A percentile compares a stretch with the other conserved stretches of the same genome.
phyloP scores from a whole-genome alignment of 2,113 vertebrate genomes.

The Xiphophorus couchianus region DNA sequence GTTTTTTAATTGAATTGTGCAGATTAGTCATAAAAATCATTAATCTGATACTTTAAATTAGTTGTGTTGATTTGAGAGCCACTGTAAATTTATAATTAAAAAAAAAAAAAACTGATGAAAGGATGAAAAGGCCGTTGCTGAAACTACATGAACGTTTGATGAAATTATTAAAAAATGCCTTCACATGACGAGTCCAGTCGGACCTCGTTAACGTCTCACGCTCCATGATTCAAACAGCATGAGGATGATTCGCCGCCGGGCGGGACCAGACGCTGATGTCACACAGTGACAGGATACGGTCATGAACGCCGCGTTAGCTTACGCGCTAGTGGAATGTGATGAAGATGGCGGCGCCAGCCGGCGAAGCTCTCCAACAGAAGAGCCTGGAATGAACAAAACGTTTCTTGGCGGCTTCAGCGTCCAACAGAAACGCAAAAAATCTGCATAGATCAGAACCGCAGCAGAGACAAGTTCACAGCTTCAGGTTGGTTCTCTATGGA shows the following conservation, averaged over 20 bases:
- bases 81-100: not conserved
- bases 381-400: conserved; percentile 22
- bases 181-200: conserved; percentile 19
- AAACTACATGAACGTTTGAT: too few relatives aligned
- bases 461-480: conserved; percentile 43
- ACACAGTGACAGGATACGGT: conserved; percentile 92
- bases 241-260: conserved; percentile 75
- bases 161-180: too few relatives aligned
- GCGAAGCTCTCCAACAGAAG: conserved; percentile 26
- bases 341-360: conserved; percentile 39
- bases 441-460: not conserved
- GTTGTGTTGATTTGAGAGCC: not conserved
- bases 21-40: not conserved
- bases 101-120: too few relatives aligned
- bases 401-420: too few relatives aligned
- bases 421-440: conserved; percentile 4
- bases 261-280: conserved; percentile 83
- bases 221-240: conserved; percentile 72
- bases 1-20: not conserved
- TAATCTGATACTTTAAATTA: not conserved
- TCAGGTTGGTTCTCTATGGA: conserved; percentile 11
- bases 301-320: conserved; percentile 56
- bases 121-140: too few relatives aligned
- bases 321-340: conserved; percentile 71
- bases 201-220: conserved; percentile 54